Evolutionary conservation across 1,140 invertebrate genomes (phyloP), one percentile per base, ranked within the genome.

Genomic region (Zaprionus vittiger): DNA sequence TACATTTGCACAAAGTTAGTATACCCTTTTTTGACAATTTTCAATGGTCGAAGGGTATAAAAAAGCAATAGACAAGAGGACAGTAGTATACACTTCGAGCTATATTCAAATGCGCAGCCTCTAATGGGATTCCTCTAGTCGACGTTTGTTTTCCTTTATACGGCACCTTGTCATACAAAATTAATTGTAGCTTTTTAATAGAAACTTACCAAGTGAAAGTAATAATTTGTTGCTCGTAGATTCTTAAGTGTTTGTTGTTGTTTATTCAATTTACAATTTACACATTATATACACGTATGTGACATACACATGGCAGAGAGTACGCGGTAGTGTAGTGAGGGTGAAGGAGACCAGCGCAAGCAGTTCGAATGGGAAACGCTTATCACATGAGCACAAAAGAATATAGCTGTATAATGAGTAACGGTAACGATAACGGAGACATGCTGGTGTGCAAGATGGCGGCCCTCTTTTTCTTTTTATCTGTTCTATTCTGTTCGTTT

Each of bases 371-470:
- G 54, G 60, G 66, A 76, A 77, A 78, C 72, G 80, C 71, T 80
- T 89, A 89, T 89, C 85, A 80, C 85, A 90, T 89, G 85, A 81
- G 76, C 79, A 90, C 63, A 78, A 64, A 67, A 70, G 37, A 55
- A 52, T 24, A 60, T 38, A 49, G 17, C 26, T 28, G 61, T 67
- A 67, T 68, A 63, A 77, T 56, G 60, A 70, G 52, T 76, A 75
- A 66, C 54, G 55, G 64, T 41, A 63, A 69, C 38, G 38, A 31
- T 47, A 66, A 54, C 68, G 24, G 24, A 14, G 47, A 65, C 47
- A 44, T 59, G 38, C 34, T 64, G 67, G 28, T 72, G 31, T 34
- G 56, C 62, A 78, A 69, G 54, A 81, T 73, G 67, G 74, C 41
- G 69, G 73, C 75, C 55, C 67, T 77, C 55, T 71, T 38, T 54